Evolutionary conservation across 53 echinoderm and acorn worm genomes (phyloP), one percentile per base, ranked within the genome.

Genomic region (Glandiceps talaboti): DNA sequence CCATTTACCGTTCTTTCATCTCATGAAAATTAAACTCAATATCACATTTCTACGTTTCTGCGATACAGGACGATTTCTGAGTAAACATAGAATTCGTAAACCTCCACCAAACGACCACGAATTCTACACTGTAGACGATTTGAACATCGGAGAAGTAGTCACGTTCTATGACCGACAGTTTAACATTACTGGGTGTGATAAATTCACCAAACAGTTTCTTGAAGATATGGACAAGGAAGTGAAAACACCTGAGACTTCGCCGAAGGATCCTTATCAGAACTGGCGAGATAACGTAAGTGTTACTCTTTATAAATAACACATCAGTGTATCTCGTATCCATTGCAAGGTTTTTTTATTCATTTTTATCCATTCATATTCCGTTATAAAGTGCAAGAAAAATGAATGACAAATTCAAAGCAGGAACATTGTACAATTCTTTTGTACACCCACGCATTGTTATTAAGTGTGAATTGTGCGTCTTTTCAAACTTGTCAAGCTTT

Each of bases 171-270:
- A 91, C 29, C 86, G 92, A 64, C 90, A 90, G 72, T 95, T 95
- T 87, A 92, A 92, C 82, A 86, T 95, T 27, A 95, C 95, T 29
- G 92, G 90, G 28, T 95, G 95, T 32, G 92, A 95, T 80, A 91
- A 95, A 81, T 95, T 95, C 87, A 95, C 95, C 0, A 90, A 86
- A 74, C 90, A 95, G 81, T 95, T 95, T 86, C 82, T 95, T 28
- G 84, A 87, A 14, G 91, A 95, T 78, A 86, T 92, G 0, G 95
- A 91, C 32, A 83, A 92, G 73, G 80, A 91, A 32, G 77, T 95
- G 30, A 88, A 85, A 73, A 33, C 76, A 10, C 95, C 95, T 14
- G 88, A 74, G 26, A 75, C 76, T n/a, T 86, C 89, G 25, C 95
- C 95, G 1, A 76, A 33, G 0, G 95, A 95, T 64, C 95, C 95